phyloP scores from a whole-genome alignment of 2,113 vertebrate species.

The Ibidorhyncha struthersii region DNA sequence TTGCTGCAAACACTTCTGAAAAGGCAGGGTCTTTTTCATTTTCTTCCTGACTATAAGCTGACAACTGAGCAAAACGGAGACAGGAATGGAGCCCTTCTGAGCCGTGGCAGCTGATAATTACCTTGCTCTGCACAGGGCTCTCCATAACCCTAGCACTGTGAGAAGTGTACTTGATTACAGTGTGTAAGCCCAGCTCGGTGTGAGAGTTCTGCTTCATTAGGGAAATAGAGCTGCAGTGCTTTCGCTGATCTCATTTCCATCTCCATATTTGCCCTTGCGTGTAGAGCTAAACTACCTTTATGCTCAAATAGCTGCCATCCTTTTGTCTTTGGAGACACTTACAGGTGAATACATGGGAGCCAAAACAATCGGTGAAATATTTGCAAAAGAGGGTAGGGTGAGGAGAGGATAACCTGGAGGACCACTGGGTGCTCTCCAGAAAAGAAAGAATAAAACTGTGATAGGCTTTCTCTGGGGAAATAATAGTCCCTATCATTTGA shows the following conservation, averaged over 20 bases:
- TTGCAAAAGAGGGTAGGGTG: neutral
- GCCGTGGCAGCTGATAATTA: conserved; percentile 76
- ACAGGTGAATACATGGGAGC: neutral
- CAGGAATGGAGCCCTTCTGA: conserved; percentile 58
- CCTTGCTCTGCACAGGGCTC: conserved; percentile 57
- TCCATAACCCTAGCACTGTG: conserved; percentile 67
- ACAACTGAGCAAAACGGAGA: conserved; percentile 54
- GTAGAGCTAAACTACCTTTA: conserved; percentile 1
- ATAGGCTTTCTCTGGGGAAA: neutral
- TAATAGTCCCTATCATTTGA: neutral
- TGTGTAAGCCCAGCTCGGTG: conserved; percentile 46
- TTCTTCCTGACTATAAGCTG: conserved; percentile 69
- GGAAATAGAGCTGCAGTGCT: conserved; percentile 61
- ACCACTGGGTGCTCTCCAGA: neutral
- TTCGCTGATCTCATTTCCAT: conserved; percentile 42
- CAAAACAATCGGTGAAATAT: neutral
- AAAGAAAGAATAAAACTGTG: neutral
- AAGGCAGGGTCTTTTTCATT: conserved; percentile 38
- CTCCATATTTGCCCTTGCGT: neutral
- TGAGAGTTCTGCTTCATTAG: conserved; percentile 73
- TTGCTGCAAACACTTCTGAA: conserved; percentile 58
- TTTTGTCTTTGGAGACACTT: neutral
- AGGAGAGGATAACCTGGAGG: neutral
- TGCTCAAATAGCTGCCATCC: neutral
- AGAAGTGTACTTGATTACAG: conserved; percentile 71